Evolutionary conservation across 2,888 invertebrate species (phyloP).

Genomic region (Leptura quadrifasciata): DNA sequence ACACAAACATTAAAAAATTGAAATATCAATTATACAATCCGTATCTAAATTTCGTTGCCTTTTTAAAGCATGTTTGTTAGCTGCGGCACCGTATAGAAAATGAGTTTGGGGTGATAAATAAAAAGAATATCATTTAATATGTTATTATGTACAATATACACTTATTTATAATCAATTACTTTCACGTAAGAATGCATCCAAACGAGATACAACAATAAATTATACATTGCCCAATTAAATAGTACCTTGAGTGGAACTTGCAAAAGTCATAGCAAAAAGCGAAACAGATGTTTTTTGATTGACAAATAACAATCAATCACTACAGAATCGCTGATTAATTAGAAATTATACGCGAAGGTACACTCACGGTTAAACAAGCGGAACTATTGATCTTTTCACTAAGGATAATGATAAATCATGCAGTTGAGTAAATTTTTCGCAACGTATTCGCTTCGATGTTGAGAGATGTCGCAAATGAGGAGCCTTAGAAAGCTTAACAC

Average conservation of each 20-base stretch:
- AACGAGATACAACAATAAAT: conserved; percentile 1
- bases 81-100: too few relatives aligned
- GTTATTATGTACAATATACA: neutral
- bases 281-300: neutral
- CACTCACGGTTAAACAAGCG: neutral
- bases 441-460: neutral
- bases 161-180: neutral
- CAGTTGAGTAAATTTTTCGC: neutral
- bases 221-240: neutral
- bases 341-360: neutral
- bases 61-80: too few relatives aligned
- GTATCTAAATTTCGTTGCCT: too few relatives aligned
- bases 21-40: too few relatives aligned
- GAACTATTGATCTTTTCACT: conserved; percentile 1
- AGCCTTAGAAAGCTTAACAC: neutral
- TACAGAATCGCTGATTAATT: neutral
- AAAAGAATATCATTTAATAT: neutral
- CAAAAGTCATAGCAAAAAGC: neutral
- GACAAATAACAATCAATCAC: conserved; percentile 2
- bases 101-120: too few relatives aligned
- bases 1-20: too few relatives aligned
- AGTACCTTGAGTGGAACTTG: neutral
- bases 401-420: conserved; percentile 3
- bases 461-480: neutral
- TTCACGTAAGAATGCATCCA: neutral